A percentile compares a stretch with the other conserved stretches of the same genome.
Evolutionary conservation across 2,797 vertebrate species (phyloP).

Genomic region (Etheostoma nigrum): DNA sequence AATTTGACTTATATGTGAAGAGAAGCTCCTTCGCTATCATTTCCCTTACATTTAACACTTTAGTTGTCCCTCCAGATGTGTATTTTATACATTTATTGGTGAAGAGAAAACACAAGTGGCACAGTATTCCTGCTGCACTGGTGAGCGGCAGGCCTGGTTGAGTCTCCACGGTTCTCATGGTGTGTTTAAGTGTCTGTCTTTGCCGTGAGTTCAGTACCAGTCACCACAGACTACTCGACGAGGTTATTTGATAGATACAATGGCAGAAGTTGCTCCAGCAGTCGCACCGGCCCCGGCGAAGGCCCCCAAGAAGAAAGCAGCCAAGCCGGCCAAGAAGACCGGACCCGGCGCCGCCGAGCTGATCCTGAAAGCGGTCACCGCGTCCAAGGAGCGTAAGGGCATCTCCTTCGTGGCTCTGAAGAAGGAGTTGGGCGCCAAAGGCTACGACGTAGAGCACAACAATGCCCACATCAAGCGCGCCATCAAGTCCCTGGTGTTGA

Average conservation of each 20-base stretch:
- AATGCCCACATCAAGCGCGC: background rate
- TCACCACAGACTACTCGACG: fast-evolving
- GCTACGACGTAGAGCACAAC: constrained; percentile 38
- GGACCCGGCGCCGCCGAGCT: background rate
- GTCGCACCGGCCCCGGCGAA: background rate
- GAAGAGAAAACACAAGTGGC: constrained; percentile 51
- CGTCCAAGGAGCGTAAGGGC: background rate
- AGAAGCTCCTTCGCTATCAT: background rate
- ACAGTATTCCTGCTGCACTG: fast-evolving
- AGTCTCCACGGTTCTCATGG: constrained; percentile 58
- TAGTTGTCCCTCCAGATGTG: fast-evolving
- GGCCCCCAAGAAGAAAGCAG: constrained; percentile 1
- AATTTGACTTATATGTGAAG: fast-evolving
- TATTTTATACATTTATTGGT: background rate
- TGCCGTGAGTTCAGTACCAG: fast-evolving
- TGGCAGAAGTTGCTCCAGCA: constrained; percentile 32
- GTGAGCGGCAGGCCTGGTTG: background rate
- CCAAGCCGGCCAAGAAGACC: background rate
- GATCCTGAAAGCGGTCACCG: background rate
- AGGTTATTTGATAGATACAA: fast-evolving
- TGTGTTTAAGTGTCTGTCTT: constrained; percentile 28
- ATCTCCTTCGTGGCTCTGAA: background rate
- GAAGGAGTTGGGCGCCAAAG: background rate
- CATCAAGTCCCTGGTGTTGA: background rate
- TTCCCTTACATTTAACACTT: fast-evolving